phyloP scores from a whole-genome alignment of 30 jellyfish, hydroid and myxozoan species.

The Chrysaora quinquecirrha region DNA sequence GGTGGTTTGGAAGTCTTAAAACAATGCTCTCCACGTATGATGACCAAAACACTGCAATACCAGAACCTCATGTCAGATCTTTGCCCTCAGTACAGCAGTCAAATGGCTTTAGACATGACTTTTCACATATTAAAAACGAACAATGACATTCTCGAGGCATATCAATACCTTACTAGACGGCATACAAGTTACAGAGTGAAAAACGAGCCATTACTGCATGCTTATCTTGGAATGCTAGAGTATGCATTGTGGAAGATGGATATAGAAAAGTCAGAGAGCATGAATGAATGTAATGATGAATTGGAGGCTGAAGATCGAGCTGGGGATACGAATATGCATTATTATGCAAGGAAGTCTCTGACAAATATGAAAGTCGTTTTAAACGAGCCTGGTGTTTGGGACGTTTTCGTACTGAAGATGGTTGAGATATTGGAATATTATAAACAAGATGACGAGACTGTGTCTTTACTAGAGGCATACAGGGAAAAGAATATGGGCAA shows the following conservation, averaged over 20 bases:
- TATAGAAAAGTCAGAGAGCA: background rate
- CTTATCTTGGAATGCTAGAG: conserved; percentile 54
- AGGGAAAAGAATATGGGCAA: conserved; percentile 33
- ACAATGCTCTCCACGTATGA: conserved; percentile 39
- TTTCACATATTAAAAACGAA: conserved; percentile 21
- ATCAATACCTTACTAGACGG: conserved; percentile 21
- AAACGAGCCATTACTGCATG: conserved; percentile 34
- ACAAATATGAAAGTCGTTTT: conserved; percentile 31
- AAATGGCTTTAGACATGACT: conserved; percentile 51
- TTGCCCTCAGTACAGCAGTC: conserved; percentile 52
- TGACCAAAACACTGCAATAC: conserved; percentile 37
- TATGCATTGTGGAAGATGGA: conserved; percentile 43
- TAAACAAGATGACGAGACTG: conserved; percentile 16
- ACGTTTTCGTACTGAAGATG: conserved; percentile 43
- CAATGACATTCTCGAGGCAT: conserved; percentile 48
- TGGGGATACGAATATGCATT: conserved; percentile 1
- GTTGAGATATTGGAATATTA: conserved; percentile 41
- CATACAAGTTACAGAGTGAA: conserved; percentile 27
- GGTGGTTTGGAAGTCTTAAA: conserved; percentile 64
- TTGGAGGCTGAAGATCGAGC: background rate
- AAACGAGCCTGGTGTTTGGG: conserved; percentile 47
- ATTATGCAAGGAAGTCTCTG: conserved; percentile 44
- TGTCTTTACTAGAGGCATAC: conserved; percentile 17
- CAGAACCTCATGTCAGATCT: conserved; percentile 35
- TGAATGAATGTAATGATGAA: background rate